A percentile compares a stretch with the other conserved stretches of the same genome.
phyloP scores from a whole-genome alignment of 2,888 invertebrate genomes.

The Branchellion lobata region DNA sequence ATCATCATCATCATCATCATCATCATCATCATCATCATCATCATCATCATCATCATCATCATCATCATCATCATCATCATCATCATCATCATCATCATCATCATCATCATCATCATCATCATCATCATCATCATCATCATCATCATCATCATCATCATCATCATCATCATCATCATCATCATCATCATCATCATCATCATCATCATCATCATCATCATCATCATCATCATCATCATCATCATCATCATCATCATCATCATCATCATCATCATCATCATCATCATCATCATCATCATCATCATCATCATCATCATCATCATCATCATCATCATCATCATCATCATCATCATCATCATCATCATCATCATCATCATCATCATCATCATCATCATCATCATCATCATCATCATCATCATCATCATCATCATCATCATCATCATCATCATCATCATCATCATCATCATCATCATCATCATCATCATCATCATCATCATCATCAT shows the following conservation, averaged over 20 bases:
- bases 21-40: slow-evolving; percentile 21
- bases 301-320: slow-evolving; percentile 12
- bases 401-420: slow-evolving; percentile 24
- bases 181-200: slow-evolving; percentile 14
- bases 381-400: slow-evolving; percentile 19
- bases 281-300: slow-evolving; percentile 14
- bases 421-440: slow-evolving; percentile 7
- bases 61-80: slow-evolving; percentile 12
- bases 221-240: slow-evolving; percentile 14
- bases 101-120: no score
- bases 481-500: slow-evolving; percentile 13
- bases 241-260: slow-evolving; percentile 14
- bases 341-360: slow-evolving; percentile 30
- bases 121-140: not conserved
- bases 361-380: slow-evolving; percentile 34
- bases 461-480: slow-evolving; percentile 19
- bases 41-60: slow-evolving; percentile 31
- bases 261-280: slow-evolving; percentile 14
- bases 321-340: slow-evolving; percentile 40
- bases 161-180: slow-evolving; percentile 14
- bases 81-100: no score
- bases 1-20: no score
- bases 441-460: slow-evolving; percentile 23
- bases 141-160: slow-evolving; percentile 13
- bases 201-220: slow-evolving; percentile 14